A percentile compares a stretch with the other conserved stretches of the same genome.
Evolutionary conservation across 2,113 vertebrate genomes (phyloP).

Genomic region (Hippocampus zosterae): DNA sequence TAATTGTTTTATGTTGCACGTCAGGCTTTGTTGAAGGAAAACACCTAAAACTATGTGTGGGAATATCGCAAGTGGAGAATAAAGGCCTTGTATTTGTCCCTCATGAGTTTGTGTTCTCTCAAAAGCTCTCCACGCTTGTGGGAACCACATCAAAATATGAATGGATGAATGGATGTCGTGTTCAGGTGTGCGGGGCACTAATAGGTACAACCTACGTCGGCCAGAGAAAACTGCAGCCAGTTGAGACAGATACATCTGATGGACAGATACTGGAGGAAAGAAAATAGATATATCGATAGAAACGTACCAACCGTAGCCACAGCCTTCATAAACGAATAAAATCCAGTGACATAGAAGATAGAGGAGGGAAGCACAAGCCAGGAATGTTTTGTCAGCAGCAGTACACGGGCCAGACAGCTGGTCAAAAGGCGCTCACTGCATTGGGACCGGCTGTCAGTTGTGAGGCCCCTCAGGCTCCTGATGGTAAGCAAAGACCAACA

Average conservation of each 20-base stretch:
- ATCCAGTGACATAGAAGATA: background rate
- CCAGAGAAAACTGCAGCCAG: too few relatives aligned
- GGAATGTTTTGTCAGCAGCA: slow-evolving; percentile 39
- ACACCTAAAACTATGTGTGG: slow-evolving; percentile 23
- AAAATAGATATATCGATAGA: background rate
- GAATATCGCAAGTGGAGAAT: slow-evolving; percentile 19
- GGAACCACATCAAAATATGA: slow-evolving; percentile 7
- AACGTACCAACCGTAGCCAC: background rate
- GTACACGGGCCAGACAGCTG: slow-evolving; percentile 41
- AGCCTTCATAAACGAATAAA: background rate
- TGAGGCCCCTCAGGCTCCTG: slow-evolving; percentile 25
- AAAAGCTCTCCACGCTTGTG: background rate
- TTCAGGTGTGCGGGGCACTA: background rate
- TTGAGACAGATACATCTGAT: background rate
- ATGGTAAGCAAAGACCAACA: slow-evolving; percentile 17
- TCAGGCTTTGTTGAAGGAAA: slow-evolving; percentile 44
- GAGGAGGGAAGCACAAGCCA: slow-evolving; percentile 4
- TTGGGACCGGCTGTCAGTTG: slow-evolving; percentile 54
- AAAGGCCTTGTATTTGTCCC: slow-evolving; percentile 28
- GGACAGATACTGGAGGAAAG: background rate
- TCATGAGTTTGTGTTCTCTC: slow-evolving; percentile 15
- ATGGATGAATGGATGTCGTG: slow-evolving; percentile 18
- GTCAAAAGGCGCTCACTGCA: slow-evolving; percentile 37
- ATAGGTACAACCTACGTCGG: background rate
- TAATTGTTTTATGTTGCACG: slow-evolving; percentile 58